Base-by-base conservation (phyloP, 2,797 vertebrate species). In the Thripadectes ignobilis region DNA sequence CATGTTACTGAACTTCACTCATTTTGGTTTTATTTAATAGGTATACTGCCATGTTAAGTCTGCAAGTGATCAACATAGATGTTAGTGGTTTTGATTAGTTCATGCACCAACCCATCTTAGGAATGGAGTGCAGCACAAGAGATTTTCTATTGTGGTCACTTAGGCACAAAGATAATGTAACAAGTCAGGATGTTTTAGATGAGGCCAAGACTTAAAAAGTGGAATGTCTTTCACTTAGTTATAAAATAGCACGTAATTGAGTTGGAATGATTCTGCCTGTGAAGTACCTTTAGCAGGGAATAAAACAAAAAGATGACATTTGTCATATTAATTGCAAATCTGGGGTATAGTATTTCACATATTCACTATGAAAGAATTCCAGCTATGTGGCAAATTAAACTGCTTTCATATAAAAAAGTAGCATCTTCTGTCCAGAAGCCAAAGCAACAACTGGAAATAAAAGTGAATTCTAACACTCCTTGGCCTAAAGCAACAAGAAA, bases 261-360 rank as follows among this genome's bases (percentile, higher is more conserved):
- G 59, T 92, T 93, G 76, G 92, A 96, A 94, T 21, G 55, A 84
- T 91, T 96, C 69, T 81, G 80, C 68, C 83, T 63, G 61, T 92
- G 94, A 96, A 96, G 93, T 91, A 97, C 96, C 93, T 95, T 95
- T 89, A 94, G 65, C 43, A 95, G 77, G 67, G 59, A 77, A 83
- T 73, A 87, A 78, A 95, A 95, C 80, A 96, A 96, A 87, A 6
- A 14, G 7, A 85, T 85, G 66, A 43, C 74, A 95, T 95, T 96
- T 97, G 92, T 96, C 95, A 95, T 91, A 97, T 88, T 96, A 97
- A 97, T 94, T 97, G 79, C 57, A 97, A 97, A 97, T 97, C 96
- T 59, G 61, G 87, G 58, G 88, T 93, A 94, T 87, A 97, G 76
- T 91, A 96, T 97, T 97, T 97, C 96, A 97, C 76, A 94, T 97